Evolutionary conservation across 92 coral and sea anemone species (phyloP).

Genomic region (Scolanthus callimorphus): DNA sequence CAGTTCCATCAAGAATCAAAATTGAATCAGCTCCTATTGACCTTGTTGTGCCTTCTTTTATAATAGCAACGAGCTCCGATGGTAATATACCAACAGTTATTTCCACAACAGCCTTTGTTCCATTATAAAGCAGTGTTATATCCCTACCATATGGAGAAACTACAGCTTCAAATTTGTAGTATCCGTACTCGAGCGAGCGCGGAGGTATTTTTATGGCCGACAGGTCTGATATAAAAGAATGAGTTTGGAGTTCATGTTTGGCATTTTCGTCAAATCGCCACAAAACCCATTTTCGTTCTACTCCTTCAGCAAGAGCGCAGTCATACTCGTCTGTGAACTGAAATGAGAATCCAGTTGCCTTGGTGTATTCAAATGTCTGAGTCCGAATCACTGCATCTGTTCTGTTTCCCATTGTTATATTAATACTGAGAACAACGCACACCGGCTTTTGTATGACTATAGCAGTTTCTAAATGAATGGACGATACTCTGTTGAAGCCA

Average conservation of each 20-base stretch:
- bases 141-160: conserved; percentile 31
- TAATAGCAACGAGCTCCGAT: conserved; percentile 41
- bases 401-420: conserved; percentile 8
- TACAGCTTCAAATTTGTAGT: conserved; percentile 19
- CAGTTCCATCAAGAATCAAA: conserved; percentile 46
- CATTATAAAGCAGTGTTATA: conserved; percentile 33
- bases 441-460: conserved; percentile 48
- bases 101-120: conserved; percentile 3
- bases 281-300: conserved; percentile 2
- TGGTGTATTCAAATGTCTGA: conserved; percentile 2
- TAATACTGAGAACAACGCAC: conserved; percentile 34
- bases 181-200: conserved; percentile 33
- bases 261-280: background rate
- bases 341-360: conserved; percentile 5
- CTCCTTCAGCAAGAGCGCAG: conserved; percentile 18
- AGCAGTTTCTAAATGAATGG: conserved; percentile 3
- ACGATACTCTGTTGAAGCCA: conserved; percentile 59
- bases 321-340: background rate
- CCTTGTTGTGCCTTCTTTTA: conserved; percentile 38
- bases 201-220: background rate
- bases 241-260: background rate
- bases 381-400: background rate
- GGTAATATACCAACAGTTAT: conserved; percentile 27
- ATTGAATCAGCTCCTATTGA: conserved; percentile 32
- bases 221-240: background rate